Evolutionary conservation across 1,140 invertebrate genomes (phyloP), one percentile per base, ranked within the genome.

Genomic region (Psix sp.): DNA sequence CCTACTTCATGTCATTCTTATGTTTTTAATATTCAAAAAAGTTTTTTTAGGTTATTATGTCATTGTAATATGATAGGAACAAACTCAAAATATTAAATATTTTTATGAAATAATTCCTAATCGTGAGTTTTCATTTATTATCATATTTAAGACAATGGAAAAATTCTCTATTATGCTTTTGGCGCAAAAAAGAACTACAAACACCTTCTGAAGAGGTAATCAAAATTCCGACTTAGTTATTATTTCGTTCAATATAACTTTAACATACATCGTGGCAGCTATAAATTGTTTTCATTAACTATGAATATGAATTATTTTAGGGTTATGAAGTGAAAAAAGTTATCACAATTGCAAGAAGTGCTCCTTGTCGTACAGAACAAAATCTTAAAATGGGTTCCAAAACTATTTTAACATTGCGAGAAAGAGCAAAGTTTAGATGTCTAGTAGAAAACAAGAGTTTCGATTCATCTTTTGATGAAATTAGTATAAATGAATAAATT

Each of bases 321-420:
- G 68, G 65, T 26, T 59, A 11, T 51, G 70, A 71, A 0, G 1
- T n/a, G 5, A 57, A 75, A n/a, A 78, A 72, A 57, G 14, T 77
- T 4, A 78, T 79, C 26, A 57, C 74, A 18, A 74, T 82, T 29
- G 74, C 75, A 5, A 74, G 76, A 77, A 68, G 71, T 63, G 66
- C 76, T 11, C 65, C 76, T n/a, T 65, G 68, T 18, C 63, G 29
- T 26, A 35, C 48, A 16, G 5, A 38, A 20, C 60, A 48, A 5
- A 33, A 72, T 20, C 26, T 77, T 24, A 59, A 63, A 57, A 80
- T 79, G 72, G 77, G 80, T 38, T 76, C 77, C 10, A 72, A 49
- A 48, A 80, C 80, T 17, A 31, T 79, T 60, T 59, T 80, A 46
- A 78, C 57, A 10, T 35, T 80, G 16, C 57, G 77, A 10, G 78